phyloP scores from a whole-genome alignment of 2,113 vertebrate species.

The Phylloscopus trochilus region DNA sequence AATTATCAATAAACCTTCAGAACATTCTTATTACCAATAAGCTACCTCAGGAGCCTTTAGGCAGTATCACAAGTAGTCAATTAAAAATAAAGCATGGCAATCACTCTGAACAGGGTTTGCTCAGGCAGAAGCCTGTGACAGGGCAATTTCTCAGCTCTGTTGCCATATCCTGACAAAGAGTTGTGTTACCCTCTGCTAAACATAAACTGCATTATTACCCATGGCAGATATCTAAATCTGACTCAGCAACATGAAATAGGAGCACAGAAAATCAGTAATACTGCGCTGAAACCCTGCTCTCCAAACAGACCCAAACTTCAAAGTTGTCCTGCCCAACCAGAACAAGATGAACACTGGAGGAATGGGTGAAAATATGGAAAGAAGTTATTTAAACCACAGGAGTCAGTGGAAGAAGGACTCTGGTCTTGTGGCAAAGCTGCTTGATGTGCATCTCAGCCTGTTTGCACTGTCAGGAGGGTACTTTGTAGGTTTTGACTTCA shows the following conservation, averaged over 20 bases:
- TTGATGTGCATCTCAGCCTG: not conserved
- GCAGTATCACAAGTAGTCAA: not conserved
- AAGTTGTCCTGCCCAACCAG: not conserved
- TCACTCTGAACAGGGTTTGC: not conserved
- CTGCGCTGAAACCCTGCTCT: not conserved
- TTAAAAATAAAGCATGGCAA: not conserved
- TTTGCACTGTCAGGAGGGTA: not conserved
- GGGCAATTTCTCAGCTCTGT: not conserved
- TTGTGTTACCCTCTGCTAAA: not conserved
- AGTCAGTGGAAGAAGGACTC: not conserved
- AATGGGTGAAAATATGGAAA: not conserved
- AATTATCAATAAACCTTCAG: not conserved
- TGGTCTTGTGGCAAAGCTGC: not conserved
- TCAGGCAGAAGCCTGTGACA: not conserved
- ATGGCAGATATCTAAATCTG: not conserved
- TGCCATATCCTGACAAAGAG: not conserved
- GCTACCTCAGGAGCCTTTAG: not conserved
- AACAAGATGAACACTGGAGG: not conserved
- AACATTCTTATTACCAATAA: not conserved
- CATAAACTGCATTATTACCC: not conserved
- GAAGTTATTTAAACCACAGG: not conserved
- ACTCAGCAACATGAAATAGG: not conserved
- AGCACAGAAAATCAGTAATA: not conserved
- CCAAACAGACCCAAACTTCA: not conserved
- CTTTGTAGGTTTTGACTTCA: not conserved